Conservation (phyloP, 2,888 invertebrate genomes). For the Dorcus hopei region DNA sequence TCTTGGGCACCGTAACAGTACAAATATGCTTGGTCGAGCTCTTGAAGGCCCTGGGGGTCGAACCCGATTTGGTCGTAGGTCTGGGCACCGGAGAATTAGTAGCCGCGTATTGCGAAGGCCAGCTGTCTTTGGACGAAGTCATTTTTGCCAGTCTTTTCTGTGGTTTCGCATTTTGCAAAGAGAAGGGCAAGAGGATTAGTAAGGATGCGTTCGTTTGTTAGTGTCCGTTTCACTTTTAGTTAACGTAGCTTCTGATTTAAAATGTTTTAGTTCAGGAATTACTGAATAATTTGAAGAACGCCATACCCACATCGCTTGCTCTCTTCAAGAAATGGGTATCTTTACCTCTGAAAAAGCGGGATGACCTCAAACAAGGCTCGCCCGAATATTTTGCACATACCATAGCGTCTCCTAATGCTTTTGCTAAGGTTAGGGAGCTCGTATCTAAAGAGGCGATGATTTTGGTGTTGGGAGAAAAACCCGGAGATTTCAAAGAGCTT, state of each 20-base stretch:
- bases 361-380: not conserved
- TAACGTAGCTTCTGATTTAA: not conserved
- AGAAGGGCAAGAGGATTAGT: not conserved
- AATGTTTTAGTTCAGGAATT: not conserved
- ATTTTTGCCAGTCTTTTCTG: slow-evolving; percentile 41
- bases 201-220: not conserved
- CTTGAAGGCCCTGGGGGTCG: slow-evolving; percentile 47
- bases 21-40: slow-evolving; percentile 49
- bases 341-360: not conserved
- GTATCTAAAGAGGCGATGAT: not conserved
- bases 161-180: not conserved
- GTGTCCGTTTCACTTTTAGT: no score
- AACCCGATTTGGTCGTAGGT: slow-evolving; percentile 65
- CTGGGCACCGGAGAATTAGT: slow-evolving; percentile 52
- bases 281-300: not conserved
- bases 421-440: not conserved
- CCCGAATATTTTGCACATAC: not conserved
- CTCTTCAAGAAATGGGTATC: not conserved
- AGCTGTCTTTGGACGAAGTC: slow-evolving; percentile 54
- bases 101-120: slow-evolving; percentile 5
- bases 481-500: not conserved
- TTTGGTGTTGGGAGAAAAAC: not conserved
- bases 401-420: not conserved
- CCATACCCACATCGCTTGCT: not conserved
- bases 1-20: slow-evolving; percentile 50